Conservation (phyloP, 2,888 invertebrate genomes). For the Zelleria hepariella region DNA sequence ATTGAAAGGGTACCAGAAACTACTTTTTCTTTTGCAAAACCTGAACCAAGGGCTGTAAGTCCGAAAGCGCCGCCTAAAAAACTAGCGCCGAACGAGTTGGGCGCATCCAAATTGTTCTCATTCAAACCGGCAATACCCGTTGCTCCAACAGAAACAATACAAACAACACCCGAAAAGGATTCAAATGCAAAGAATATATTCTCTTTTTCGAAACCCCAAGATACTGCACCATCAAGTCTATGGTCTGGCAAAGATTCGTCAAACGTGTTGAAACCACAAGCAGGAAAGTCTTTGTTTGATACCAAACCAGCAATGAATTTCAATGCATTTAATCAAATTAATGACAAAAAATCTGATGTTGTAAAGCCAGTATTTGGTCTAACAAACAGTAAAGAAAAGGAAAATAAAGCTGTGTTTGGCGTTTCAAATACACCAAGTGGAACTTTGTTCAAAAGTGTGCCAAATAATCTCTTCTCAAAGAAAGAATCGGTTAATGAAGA, state of each 20-base stretch:
- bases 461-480: background rate
- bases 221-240: constrained; percentile 19
- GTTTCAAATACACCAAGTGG: background rate
- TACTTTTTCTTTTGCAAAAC: constrained; percentile 21
- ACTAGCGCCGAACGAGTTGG: background rate
- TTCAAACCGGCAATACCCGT: constrained; percentile 56
- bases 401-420: background rate
- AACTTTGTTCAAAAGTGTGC: background rate
- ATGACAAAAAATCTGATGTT: background rate
- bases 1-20: constrained; percentile 3
- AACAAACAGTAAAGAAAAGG: constrained; percentile 1
- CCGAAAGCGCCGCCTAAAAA: constrained; percentile 12
- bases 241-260: constrained; percentile 4
- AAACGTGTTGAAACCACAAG: constrained; percentile 9
- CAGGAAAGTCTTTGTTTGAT: constrained; percentile 15
- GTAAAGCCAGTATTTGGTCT: constrained; percentile 23
- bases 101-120: constrained; percentile 24
- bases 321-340: background rate
- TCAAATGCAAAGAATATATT: constrained; percentile 35
- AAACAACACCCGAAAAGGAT: constrained; percentile 41
- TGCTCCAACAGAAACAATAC: constrained; percentile 37
- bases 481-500: background rate
- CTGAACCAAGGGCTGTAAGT: constrained; percentile 26
- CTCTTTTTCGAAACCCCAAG: constrained; percentile 56
- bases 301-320: constrained; percentile 9